A percentile compares a stretch with the other conserved stretches of the same genome.
phyloP scores from a whole-genome alignment of 2,797 vertebrate genomes.

The Aselliscus stoliczkanus region DNA sequence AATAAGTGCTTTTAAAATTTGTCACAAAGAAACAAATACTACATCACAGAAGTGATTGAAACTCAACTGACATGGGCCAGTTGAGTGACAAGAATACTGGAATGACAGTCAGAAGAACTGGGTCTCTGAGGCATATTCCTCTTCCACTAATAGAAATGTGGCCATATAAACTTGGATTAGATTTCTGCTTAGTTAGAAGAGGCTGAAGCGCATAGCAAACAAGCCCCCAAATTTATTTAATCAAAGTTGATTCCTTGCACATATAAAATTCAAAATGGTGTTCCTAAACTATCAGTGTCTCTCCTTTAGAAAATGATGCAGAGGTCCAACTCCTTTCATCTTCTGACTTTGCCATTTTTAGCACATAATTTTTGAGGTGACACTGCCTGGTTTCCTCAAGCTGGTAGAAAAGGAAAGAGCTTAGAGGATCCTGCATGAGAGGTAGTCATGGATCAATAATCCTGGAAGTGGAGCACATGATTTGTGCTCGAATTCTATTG shows the following conservation, averaged over 20 bases:
- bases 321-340: neutral
- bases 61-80: neutral
- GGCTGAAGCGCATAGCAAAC: neutral
- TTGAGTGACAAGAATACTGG: neutral
- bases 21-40: neutral
- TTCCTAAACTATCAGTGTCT: neutral
- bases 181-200: neutral
- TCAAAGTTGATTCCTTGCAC: neutral
- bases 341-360: neutral
- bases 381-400: neutral
- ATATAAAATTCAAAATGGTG: neutral
- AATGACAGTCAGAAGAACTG: neutral
- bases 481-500: neutral
- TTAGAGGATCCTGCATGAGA: neutral
- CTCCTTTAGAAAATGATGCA: neutral
- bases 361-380: neutral
- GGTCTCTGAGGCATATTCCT: neutral
- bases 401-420: neutral
- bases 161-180: neutral
- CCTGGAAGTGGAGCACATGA: neutral
- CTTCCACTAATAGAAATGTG: neutral
- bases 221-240: neutral
- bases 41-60: neutral
- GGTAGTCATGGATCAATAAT: neutral
- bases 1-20: neutral